phyloP scores from a whole-genome alignment of 2,113 vertebrate species.

The Naja naja region DNA sequence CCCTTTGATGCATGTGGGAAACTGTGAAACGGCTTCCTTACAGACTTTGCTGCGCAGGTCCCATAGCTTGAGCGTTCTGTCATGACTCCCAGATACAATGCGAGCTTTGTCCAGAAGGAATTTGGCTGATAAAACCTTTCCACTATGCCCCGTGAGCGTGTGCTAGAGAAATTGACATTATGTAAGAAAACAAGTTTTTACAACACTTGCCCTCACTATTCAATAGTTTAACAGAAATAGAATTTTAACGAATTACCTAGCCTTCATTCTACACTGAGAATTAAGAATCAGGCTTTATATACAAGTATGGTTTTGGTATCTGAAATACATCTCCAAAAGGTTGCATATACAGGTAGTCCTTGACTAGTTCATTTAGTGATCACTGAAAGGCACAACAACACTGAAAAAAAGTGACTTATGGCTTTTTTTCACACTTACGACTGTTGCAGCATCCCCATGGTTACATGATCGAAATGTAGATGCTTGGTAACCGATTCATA shows the following conservation, averaged over 20 bases:
- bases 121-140: conserved; percentile 93
- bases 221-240: neutral
- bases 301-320: neutral
- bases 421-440: neutral
- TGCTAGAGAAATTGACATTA: conserved; percentile 73
- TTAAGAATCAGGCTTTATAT: neutral
- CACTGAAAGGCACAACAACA: neutral
- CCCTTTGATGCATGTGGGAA: neutral
- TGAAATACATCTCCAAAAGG: neutral
- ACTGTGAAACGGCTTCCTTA: conserved; percentile 68
- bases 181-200: neutral
- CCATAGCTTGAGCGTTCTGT: conserved; percentile 97
- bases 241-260: neutral
- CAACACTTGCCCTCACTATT: neutral
- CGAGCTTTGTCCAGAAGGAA: conserved; percentile 94
- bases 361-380: neutral
- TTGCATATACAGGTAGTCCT: neutral
- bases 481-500: neutral
- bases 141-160: conserved; percentile 95
- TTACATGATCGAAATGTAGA: neutral
- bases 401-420: neutral
- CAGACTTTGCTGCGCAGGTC: conserved; percentile 99
- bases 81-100: conserved; percentile 96
- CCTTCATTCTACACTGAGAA: neutral
- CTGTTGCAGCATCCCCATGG: neutral